A percentile compares a stretch with the other conserved stretches of the same genome.
Evolutionary conservation across 2,113 vertebrate genomes (phyloP).

Genomic region (Pomatorhinus ruficollis): DNA sequence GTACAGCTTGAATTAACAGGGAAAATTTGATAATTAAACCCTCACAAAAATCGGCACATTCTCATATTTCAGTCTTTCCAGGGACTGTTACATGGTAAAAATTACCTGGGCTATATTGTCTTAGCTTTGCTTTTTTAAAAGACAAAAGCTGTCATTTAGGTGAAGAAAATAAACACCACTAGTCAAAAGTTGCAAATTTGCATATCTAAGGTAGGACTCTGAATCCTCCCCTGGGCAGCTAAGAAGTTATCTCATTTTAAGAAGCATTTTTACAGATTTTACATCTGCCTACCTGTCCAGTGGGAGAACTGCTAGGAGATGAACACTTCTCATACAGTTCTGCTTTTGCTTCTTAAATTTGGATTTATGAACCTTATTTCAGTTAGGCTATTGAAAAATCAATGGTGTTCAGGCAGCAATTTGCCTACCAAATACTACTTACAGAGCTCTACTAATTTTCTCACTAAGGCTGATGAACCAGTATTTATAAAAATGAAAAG

Average conservation of each 20-base stretch:
- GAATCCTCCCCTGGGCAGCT: neutral
- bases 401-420: neutral
- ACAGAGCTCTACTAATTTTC: slow-evolving; percentile 13
- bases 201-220: neutral
- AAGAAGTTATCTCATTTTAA: neutral
- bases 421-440: neutral
- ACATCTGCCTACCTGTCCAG: neutral
- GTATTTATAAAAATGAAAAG: slow-evolving; percentile 32
- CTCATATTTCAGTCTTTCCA: neutral
- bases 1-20: neutral
- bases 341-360: neutral
- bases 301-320: neutral
- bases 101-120: neutral
- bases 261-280: neutral
- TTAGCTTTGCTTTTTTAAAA: neutral
- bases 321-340: neutral
- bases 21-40: neutral
- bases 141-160: neutral
- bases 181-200: neutral
- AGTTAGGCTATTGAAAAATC: neutral
- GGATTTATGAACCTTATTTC: neutral
- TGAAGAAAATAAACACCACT: neutral
- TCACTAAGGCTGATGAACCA: slow-evolving; percentile 13
- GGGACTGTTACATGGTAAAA: neutral
- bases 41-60: neutral